Percentiles rank a stretch among this genome's conserved stretches.
phyloP scores from a whole-genome alignment of 1,140 invertebrate species.

The Coelopa frigida region DNA sequence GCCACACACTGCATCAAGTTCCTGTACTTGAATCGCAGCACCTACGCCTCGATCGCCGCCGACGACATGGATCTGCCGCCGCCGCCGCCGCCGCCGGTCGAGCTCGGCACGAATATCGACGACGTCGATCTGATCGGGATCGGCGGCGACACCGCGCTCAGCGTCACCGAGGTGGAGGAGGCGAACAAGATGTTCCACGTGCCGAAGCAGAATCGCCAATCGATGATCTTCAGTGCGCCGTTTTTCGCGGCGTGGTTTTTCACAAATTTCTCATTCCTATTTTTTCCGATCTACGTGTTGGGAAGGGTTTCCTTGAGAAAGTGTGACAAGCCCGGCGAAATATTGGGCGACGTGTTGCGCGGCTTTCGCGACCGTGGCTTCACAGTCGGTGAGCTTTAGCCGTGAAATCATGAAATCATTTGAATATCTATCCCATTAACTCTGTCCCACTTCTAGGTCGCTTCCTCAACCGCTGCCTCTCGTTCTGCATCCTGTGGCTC shows the following conservation, averaged over 20 bases:
- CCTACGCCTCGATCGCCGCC: constrained; percentile 39
- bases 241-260: constrained; percentile 94
- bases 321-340: constrained; percentile 66
- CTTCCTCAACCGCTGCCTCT: constrained; percentile 73
- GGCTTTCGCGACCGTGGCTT: constrained; percentile 83
- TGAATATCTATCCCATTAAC: neutral
- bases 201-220: constrained; percentile 25
- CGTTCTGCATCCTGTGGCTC: constrained; percentile 87
- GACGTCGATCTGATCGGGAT: constrained; percentile 44
- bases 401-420: neutral
- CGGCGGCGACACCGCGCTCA: constrained; percentile 46
- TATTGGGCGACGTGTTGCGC: constrained; percentile 67
- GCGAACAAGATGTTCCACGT: constrained; percentile 41
- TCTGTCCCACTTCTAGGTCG: constrained; percentile 50
- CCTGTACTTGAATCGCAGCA: constrained; percentile 57
- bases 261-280: constrained; percentile 85
- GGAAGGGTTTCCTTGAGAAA: constrained; percentile 61
- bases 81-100: constrained; percentile 44
- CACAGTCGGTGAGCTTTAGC: constrained; percentile 70
- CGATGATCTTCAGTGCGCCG: constrained; percentile 61
- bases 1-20: constrained; percentile 83
- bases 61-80: constrained; percentile 45
- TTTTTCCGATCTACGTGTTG: constrained; percentile 82
- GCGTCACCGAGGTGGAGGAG: constrained; percentile 33
- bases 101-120: constrained; percentile 33